Evolutionary conservation across 2,797 vertebrate genomes (phyloP), one percentile per base, ranked within the genome.

Genomic region (Saxicola maurus): DNA sequence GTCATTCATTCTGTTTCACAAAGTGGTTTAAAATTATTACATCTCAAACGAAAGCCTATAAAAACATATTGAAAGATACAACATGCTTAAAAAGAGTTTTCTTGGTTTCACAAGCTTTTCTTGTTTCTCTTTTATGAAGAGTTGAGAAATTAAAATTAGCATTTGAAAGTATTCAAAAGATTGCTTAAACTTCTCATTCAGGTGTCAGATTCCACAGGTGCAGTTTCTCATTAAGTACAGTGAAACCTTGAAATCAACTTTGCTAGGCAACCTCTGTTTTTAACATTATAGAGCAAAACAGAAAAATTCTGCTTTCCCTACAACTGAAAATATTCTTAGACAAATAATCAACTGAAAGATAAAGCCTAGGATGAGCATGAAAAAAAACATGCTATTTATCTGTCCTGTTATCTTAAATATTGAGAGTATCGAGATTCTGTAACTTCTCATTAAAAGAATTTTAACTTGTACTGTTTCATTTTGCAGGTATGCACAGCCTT

Each of bases 21-120:
- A 82, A 94, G 89, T 90, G 65, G 89, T 90, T 95, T 95, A 93
- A 95, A 90, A 96, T 91, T 94, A 94, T 93, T 92, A 80, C 65
- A 93, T 90, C 83, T 96, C 95, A 97, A 97, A 97, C 35, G 86
- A 97, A 97, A 97, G 93, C 80, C 89, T 90, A 96, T 92, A 94
- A 96, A 96, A 96, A 97, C 94, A 96, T 69, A 95, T 90, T 96
- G 96, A 97, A 97, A 97, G 94, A 82, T 92, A 93, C 90, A 94
- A 60, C 51, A 66, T 93, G 90, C 95, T 97, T 97, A 91, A 97
- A 97, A 97, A 96, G 95, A 96, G 95, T 95, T 92, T 91, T 97
- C 97, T 96, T 97, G 93, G 97, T 98, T 98, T 98, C 98, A 97
- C 81, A 98, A 95, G 95, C 91, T 96, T 97, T 97, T 98, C 97